Conservation (phyloP, 2,113 vertebrate genomes). For the Dissostichus mawsoni region DNA sequence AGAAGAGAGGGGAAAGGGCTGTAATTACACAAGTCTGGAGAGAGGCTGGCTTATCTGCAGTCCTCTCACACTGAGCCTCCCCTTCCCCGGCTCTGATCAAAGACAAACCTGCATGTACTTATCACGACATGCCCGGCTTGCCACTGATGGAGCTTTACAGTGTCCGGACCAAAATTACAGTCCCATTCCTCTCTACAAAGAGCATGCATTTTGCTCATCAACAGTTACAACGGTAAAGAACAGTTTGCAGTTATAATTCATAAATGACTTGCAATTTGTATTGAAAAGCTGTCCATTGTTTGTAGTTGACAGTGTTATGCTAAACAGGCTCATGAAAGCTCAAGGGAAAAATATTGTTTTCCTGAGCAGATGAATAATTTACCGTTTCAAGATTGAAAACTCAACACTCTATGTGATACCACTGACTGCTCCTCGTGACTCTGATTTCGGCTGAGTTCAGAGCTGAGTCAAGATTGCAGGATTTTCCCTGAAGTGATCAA, state of each 20-base stretch:
- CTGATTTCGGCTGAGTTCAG: slow-evolving; percentile 41
- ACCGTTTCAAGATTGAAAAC: slow-evolving; percentile 46
- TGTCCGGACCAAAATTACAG: slow-evolving; percentile 53
- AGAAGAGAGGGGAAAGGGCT: slow-evolving; percentile 13
- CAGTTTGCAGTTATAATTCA: slow-evolving; percentile 14
- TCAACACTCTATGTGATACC: slow-evolving; percentile 23
- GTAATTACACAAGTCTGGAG: slow-evolving; percentile 58
- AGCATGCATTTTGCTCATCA: not conserved
- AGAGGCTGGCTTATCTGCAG: slow-evolving; percentile 65
- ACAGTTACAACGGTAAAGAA: slow-evolving; percentile 15
- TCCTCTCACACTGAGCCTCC: slow-evolving; percentile 55
- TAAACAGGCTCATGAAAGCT: slow-evolving; percentile 36
- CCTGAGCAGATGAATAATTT: slow-evolving; percentile 62
- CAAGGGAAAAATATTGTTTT: slow-evolving; percentile 51
- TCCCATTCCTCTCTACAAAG: slow-evolving; percentile 24
- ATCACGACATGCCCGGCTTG: slow-evolving; percentile 58
- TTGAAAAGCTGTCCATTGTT: slow-evolving; percentile 9
- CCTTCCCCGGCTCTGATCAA: slow-evolving; percentile 60
- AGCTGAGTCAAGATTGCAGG: slow-evolving; percentile 31
- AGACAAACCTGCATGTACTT: slow-evolving; percentile 76
- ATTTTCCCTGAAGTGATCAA: slow-evolving; percentile 49
- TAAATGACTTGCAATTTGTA: slow-evolving; percentile 10
- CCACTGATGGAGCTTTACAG: slow-evolving; percentile 56
- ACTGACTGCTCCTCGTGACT: slow-evolving; percentile 34
- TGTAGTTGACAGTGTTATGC: slow-evolving; percentile 43